Percentiles rank a stretch among this genome's conserved stretches.
Evolutionary conservation across 2,888 invertebrate species (phyloP).

Genomic region (Cantharis rufa): DNA sequence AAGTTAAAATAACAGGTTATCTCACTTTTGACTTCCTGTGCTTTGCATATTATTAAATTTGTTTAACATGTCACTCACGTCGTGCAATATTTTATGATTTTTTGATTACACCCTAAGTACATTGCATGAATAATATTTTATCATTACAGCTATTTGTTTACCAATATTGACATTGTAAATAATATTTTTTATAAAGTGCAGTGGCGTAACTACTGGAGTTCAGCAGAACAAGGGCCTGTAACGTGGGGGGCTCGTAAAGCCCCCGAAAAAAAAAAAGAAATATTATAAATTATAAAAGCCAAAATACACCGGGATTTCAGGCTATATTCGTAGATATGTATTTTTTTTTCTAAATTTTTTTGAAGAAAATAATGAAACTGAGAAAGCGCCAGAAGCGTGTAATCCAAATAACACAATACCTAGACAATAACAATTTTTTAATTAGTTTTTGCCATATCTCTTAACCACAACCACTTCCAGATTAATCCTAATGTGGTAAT

Average conservation of each 20-base stretch:
- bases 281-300: no score
- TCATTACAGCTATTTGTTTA: not conserved
- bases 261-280: no score
- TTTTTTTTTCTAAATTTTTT: no score
- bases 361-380: no score
- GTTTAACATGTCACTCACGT: not conserved
- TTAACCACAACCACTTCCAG: not conserved
- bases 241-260: no score
- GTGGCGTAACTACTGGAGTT: no score
- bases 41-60: not conserved
- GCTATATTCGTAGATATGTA: no score
- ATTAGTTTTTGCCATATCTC: not conserved
- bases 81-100: not conserved
- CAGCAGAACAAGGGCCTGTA: no score
- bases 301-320: no score
- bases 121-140: not conserved
- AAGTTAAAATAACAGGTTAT: not conserved
- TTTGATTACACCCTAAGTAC: not conserved
- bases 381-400: no score
- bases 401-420: no score
- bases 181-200: not conserved
- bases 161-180: not conserved
- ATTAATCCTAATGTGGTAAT: not conserved
- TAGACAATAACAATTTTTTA: no score
- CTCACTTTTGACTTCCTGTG: not conserved